Conservation (phyloP, 2,888 invertebrate species). For the Ennomos fuscantarius region DNA sequence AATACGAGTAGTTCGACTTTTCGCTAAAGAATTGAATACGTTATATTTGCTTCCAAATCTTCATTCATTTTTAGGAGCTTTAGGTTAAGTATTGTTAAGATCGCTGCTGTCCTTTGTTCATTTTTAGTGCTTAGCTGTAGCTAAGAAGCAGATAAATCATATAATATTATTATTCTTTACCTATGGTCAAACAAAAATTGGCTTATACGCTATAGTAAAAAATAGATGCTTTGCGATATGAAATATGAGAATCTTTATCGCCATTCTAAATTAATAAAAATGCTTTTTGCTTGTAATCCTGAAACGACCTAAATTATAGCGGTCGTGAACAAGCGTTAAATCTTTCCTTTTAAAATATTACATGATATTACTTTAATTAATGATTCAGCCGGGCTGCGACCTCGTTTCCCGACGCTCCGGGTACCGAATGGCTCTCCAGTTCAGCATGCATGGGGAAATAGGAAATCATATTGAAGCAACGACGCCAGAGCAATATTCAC, state of each 20-base stretch:
- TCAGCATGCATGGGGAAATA: slow-evolving; percentile 18
- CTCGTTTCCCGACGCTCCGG: slow-evolving; percentile 23
- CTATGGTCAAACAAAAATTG: no score
- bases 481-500: slow-evolving; percentile 10
- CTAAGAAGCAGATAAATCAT: no score
- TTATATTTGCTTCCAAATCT: no score
- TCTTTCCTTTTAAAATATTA: slow-evolving; percentile 32
- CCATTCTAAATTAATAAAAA: slow-evolving; percentile 8
- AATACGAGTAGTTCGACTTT: no score
- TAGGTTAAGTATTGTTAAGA: no score
- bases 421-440: slow-evolving; percentile 15
- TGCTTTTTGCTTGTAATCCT: slow-evolving; percentile 13
- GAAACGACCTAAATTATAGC: slow-evolving; percentile 12
- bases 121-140: no score
- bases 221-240: no score
- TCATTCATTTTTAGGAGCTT: no score
- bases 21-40: no score
- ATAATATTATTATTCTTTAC: no score
- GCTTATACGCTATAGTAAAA: no score
- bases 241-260: not conserved
- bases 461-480: slow-evolving; percentile 8
- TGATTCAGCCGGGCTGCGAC: slow-evolving; percentile 20
- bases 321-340: slow-evolving; percentile 20
- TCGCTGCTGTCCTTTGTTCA: no score
- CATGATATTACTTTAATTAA: slow-evolving; percentile 32